Base-by-base conservation (phyloP, 2,113 vertebrate genomes). In the Balaeniceps rex region DNA sequence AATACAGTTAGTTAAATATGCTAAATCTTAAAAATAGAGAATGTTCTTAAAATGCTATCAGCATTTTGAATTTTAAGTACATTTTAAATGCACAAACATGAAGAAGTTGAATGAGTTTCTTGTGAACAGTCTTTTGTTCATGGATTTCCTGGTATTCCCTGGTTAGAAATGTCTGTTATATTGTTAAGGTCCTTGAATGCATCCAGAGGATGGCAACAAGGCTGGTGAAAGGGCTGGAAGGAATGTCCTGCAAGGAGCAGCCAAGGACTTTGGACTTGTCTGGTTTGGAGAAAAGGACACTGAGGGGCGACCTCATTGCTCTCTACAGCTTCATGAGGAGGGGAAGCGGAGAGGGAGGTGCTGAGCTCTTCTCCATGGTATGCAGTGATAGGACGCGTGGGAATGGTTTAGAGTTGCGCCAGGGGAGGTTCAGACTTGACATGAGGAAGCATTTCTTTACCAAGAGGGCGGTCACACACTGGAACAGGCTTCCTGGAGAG, bases 311-410 rank as follows among this genome's bases (percentile, higher is more conserved):
- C 69, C 28, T 71, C 51, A 40, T 49, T 52, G 42, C n/a, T 61
- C 69, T 42, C 49, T 54, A 6, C 58, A 51, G 12, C 58, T 83
- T 93, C 47, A 72, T 52, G 54, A 89, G 44, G 10, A 58, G 5
- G 14, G 10, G 22, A 54, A 10, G 17, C 18, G 9, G 18, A 25
- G 40, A 66, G 29, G 34, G 54, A 74, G 26, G 17, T 40, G 49
- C 69, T 55, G 26, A 23, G 14, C 9, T 55, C 44, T 72, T 42
- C 38, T 65, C 24, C 28, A 9, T 52, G 6, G 14, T 25, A 42
- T 69, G 21, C 36, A 16, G n/a, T 6, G 6, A 69, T 7, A 74
- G n/a, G 19, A 60, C 0, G 3, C 0, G 0, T 36, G 18, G 29
- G 31, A 81, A 75, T 6, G 10, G 51, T 26, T 74, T 38, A 68